Evolutionary conservation across 2,888 invertebrate genomes (phyloP), one percentile per base, ranked within the genome.

Genomic region (Nephrotoma appendiculata): DNA sequence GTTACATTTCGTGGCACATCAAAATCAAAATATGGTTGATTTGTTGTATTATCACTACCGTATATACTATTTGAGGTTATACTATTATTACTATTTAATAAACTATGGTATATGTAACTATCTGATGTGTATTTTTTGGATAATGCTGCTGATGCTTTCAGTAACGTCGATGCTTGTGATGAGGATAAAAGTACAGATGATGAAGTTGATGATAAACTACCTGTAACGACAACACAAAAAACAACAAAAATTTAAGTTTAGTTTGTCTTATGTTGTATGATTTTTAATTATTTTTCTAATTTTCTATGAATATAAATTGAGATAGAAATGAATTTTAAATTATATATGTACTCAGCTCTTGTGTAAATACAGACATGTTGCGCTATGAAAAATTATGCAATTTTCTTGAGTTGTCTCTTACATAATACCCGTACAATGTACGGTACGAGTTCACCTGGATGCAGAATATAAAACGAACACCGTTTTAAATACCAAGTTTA

Each of bases 1-100:
- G 97, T 96, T 89, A 97, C 96, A 92, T 97, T 97, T 89, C 96
- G 93, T 44, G 95, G 95, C 90, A 97, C 96, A 91, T 95, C 95
- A 92, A 95, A 95, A 92, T 96, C 96, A 92, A 97, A 97, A 92
- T 95, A 96, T 85, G 97, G 97, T 88, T 91, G 91, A 88, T 44
- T 85, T 44, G 85, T 44, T 85, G 44, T 85, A 44, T 85, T 85
- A 71, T 71, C 71, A 71, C 71, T 71, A 71, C 31, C 31, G 31
- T 71, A 71, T 71, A 71, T 71, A 71, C 71, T 71, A 71, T 71
- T 71, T 71, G 71, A 71, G 3, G 71, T 71, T 71, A 71, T 71
- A 71, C 71, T 71, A 71, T 71, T 71, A 71, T 71, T 71, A 71
- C 71, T 71, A 71, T 71, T 71, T 71, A 71, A 9, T 31, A 71